Conservation (phyloP, 1,140 invertebrate species). For the Pemphigus obesinymphae region DNA sequence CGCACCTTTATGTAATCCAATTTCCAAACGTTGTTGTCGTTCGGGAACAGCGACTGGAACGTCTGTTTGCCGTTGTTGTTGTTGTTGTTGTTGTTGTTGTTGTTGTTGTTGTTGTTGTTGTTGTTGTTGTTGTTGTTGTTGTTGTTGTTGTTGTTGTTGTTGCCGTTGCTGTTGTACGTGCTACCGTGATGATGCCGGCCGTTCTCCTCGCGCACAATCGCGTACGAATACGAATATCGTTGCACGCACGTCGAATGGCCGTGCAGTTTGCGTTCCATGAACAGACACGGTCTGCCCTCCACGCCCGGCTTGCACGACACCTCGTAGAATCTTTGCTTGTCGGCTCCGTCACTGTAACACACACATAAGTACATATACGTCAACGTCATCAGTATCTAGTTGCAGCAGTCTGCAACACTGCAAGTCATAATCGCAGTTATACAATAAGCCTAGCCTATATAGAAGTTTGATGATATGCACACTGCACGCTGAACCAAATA, state of each 20-base stretch:
- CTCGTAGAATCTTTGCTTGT: conserved; percentile 64
- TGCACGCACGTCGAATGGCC: conserved; percentile 73
- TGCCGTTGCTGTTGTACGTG: conserved; percentile 52
- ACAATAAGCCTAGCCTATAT: no score
- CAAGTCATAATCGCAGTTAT: no score
- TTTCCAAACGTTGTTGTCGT: conserved; percentile 56
- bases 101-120: conserved; percentile 49
- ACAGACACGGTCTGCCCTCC: conserved; percentile 67
- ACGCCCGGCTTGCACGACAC: conserved; percentile 68
- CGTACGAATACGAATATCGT: conserved; percentile 79
- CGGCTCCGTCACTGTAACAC: conserved; percentile 50
- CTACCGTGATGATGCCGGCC: conserved; percentile 50
- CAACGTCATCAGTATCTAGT: no score
- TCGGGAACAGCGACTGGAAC: conserved; percentile 54
- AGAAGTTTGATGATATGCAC: no score
- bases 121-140: conserved; percentile 52
- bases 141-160: conserved; percentile 50
- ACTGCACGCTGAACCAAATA: no score
- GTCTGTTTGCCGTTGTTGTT: conserved; percentile 51
- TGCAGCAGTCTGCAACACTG: no score
- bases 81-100: conserved; percentile 51
- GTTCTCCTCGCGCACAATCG: conserved; percentile 60
- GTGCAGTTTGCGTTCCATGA: conserved; percentile 64
- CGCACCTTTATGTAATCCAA: conserved; percentile 74
- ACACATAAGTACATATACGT: background rate